Percentiles rank a stretch among this genome's conserved stretches.
Evolutionary conservation across 2,888 invertebrate genomes (phyloP).

Genomic region (Odiellus spinosus): DNA sequence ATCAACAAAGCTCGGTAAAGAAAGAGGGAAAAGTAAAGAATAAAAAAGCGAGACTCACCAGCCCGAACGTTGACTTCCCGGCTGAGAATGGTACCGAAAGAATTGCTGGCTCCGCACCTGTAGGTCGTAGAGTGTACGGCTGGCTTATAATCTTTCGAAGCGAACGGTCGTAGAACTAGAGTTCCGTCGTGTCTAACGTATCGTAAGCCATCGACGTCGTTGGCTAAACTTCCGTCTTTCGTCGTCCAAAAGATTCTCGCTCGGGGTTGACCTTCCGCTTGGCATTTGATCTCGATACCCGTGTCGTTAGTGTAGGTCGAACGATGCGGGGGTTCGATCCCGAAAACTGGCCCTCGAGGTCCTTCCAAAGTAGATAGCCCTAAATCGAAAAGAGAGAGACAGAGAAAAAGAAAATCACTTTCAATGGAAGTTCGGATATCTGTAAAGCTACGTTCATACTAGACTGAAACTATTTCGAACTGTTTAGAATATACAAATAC

Average conservation of each 20-base stretch:
- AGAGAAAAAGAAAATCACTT: too few species aligned
- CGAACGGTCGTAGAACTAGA: background rate
- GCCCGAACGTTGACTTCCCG: background rate
- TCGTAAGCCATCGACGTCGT: background rate
- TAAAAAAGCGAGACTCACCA: background rate
- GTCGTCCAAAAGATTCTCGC: background rate
- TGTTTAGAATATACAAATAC: too few species aligned
- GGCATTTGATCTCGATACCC: background rate
- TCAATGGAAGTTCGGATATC: too few species aligned
- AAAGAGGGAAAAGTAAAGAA: too few species aligned
- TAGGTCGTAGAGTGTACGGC: background rate
- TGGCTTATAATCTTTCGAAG: background rate
- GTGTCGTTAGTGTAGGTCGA: background rate
- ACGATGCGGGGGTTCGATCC: background rate
- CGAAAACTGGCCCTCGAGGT: background rate
- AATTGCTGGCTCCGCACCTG: background rate
- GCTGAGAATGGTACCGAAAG: background rate
- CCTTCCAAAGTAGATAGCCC: too few species aligned
- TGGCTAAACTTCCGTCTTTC: background rate
- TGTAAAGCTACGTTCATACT: too few species aligned
- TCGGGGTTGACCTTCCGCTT: background rate
- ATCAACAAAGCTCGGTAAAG: too few species aligned
- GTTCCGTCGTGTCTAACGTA: background rate
- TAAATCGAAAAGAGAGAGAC: too few species aligned
- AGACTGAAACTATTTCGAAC: too few species aligned